These are phyloP conservation scores for Caenorhabditis sulstoni DNA, from an alignment of 2,888 invertebrate species.

Conservation along the genomic window DNA sequence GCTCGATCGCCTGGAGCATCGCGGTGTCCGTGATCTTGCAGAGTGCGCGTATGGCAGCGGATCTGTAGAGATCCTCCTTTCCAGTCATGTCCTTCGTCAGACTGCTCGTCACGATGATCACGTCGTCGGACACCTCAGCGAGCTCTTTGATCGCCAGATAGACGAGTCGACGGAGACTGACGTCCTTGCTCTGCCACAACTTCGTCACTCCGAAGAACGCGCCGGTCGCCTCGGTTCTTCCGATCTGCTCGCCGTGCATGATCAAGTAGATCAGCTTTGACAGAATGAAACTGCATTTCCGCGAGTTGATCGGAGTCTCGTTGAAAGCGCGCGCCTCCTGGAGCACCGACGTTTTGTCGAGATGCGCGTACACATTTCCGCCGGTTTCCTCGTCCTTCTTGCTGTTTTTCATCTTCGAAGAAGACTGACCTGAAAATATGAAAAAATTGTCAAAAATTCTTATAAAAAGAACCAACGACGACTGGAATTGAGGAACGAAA, in stretches of 20 bases:
- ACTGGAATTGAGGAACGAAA: not conserved
- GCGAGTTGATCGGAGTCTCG: slow-evolving; percentile 95
- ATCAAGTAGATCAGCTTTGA: slow-evolving; percentile 96
- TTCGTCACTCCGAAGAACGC: slow-evolving; percentile 99
- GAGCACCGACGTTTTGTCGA: slow-evolving; percentile 96
- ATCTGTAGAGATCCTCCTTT: slow-evolving; percentile 91
- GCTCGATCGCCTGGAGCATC: slow-evolving; percentile 90
- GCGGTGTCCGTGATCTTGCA: slow-evolving; percentile 93
- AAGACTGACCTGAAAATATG: slow-evolving; percentile 29
- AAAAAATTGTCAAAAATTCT: not conserved
- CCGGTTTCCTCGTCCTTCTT: slow-evolving; percentile 83
- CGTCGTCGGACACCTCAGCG: slow-evolving; percentile 95
- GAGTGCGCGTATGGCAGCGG: slow-evolving; percentile 95
- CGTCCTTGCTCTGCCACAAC: slow-evolving; percentile 97
- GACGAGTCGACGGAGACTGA: slow-evolving; percentile 92
- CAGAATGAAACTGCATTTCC: slow-evolving; percentile 95
- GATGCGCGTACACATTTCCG: slow-evolving; percentile 90
- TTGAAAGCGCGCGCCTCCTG: slow-evolving; percentile 98
- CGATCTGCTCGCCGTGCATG: slow-evolving; percentile 91
- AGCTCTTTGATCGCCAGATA: slow-evolving; percentile 93
- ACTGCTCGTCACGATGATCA: slow-evolving; percentile 92
- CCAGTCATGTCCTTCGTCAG: slow-evolving; percentile 81
- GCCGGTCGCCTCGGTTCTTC: slow-evolving; percentile 95
- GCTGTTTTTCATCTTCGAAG: slow-evolving; percentile 77
- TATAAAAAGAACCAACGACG: not conserved